Evolutionary conservation across 2,797 vertebrate genomes (phyloP).

Genomic region (Euthynnus affinis): DNA sequence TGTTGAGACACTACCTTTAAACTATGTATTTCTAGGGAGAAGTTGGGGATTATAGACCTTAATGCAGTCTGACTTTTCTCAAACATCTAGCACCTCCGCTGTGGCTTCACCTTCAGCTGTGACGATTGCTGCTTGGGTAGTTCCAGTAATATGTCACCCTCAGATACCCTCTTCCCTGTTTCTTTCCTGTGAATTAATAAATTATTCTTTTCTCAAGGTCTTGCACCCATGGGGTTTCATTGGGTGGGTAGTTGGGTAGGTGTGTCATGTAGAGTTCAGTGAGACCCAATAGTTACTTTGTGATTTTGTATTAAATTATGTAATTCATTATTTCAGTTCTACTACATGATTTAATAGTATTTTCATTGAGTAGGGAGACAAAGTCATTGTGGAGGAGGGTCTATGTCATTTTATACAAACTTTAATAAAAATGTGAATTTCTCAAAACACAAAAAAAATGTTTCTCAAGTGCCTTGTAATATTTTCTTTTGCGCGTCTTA

Average conservation of each 20-base stretch:
- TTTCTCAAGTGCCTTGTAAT: background rate
- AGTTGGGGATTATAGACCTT: too few relatives aligned
- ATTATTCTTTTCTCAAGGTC: background rate
- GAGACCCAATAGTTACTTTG: conserved; percentile 2
- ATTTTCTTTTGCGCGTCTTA: background rate
- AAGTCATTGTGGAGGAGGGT: background rate
- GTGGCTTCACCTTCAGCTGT: too few relatives aligned
- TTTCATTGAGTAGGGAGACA: background rate
- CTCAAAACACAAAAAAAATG: background rate
- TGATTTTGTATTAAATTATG: conserved; percentile 31
- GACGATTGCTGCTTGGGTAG: too few relatives aligned
- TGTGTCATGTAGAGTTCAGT: background rate
- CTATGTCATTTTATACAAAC: conserved; percentile 32
- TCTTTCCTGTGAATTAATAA: background rate
- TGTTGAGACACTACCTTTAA: too few relatives aligned
- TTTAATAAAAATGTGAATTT: conserved; percentile 53
- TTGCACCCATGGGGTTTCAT: background rate
- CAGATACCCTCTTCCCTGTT: too few relatives aligned
- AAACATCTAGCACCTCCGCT: too few relatives aligned
- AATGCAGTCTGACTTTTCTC: too few relatives aligned
- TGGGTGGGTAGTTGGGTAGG: background rate
- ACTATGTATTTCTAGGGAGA: too few relatives aligned
- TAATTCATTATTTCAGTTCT: conserved; percentile 38
- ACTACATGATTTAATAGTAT: conserved; percentile 24
- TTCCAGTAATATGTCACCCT: too few relatives aligned